Conservation (phyloP, 2,888 invertebrate species). For the Lapara coniferarum region DNA sequence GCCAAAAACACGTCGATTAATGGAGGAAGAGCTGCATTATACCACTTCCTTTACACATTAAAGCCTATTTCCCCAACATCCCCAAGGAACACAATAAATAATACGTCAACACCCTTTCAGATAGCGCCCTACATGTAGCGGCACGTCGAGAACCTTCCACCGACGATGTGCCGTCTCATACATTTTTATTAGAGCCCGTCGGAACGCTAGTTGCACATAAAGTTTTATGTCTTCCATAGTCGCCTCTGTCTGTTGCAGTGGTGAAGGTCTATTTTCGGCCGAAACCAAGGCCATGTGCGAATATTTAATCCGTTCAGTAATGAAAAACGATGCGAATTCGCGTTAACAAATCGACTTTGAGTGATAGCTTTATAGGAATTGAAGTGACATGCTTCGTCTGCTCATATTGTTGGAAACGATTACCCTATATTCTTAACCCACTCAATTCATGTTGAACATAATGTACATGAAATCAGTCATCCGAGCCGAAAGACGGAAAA, state of each 20-base stretch:
- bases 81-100: not conserved
- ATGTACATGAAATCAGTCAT: no score
- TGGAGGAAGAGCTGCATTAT: no score
- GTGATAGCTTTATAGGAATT: no score
- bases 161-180: not conserved
- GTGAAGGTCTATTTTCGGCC: not conserved
- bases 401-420: not conserved
- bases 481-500: not conserved
- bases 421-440: no score
- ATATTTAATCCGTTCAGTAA: no score
- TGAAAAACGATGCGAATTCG: no score
- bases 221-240: not conserved
- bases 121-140: not conserved
- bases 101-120: not conserved
- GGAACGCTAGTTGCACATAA: constrained; percentile 9
- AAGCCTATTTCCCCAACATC: not conserved
- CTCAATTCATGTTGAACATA: no score
- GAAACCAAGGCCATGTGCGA: not conserved
- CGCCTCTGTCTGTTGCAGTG: not conserved
- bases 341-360: no score
- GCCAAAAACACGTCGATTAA: no score
- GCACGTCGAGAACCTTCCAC: not conserved
- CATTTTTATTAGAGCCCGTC: constrained; percentile 15
- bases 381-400: not conserved
- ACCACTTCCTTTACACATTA: not conserved